Conservation (phyloP, 2,888 invertebrate species). For the Chloroclystis v-ata region DNA sequence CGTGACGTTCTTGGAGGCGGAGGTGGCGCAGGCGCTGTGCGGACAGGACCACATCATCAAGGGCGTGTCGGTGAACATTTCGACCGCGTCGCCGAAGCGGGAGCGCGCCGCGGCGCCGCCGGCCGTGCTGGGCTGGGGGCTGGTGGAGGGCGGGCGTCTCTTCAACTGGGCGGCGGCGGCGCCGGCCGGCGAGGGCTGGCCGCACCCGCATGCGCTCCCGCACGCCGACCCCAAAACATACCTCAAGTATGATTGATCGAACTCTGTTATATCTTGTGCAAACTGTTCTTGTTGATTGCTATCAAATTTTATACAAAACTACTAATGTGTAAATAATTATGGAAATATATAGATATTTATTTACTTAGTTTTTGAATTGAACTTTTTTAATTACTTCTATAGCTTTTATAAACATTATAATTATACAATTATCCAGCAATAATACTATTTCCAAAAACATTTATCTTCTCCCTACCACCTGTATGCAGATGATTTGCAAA, state of each 20-base stretch:
- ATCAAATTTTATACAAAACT: conserved; percentile 66
- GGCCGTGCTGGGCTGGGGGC: conserved; percentile 44
- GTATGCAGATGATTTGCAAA: too few relatives aligned
- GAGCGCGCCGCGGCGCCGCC: conserved; percentile 53
- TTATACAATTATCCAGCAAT: too few relatives aligned
- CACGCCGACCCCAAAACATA: conserved; percentile 61
- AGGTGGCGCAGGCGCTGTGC: conserved; percentile 86
- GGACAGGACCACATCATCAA: conserved; percentile 91
- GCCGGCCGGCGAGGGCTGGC: conserved; percentile 43
- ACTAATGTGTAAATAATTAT: conserved; percentile 63
- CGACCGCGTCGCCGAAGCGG: conserved; percentile 90
- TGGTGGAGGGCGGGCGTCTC: conserved; percentile 50
- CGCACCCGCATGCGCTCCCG: conserved; percentile 35
- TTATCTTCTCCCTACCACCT: too few relatives aligned
- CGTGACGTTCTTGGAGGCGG: conserved; percentile 89
- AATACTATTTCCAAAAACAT: too few relatives aligned
- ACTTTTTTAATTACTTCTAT: not conserved
- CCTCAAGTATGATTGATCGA: conserved; percentile 73
- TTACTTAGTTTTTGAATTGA: conserved; percentile 5
- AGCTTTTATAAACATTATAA: too few relatives aligned
- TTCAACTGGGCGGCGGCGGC: conserved; percentile 43
- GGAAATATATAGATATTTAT: conserved; percentile 42
- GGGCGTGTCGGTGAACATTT: conserved; percentile 91
- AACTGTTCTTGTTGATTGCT: conserved; percentile 55
- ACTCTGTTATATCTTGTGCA: conserved; percentile 10